Evolutionary conservation across 2,113 vertebrate species (phyloP).

Genomic region (Carassius auratus): DNA sequence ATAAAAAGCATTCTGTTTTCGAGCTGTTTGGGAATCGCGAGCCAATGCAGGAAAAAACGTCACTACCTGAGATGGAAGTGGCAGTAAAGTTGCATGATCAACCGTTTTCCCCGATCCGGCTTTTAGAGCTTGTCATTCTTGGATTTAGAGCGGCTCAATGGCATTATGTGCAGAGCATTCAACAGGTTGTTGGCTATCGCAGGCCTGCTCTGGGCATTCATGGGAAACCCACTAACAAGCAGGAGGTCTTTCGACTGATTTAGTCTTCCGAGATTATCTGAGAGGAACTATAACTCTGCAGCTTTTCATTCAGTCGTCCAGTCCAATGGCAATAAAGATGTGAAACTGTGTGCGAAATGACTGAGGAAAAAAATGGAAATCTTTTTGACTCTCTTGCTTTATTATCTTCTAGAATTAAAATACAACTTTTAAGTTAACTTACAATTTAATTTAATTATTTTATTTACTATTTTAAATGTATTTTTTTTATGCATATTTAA

Average conservation of each 20-base stretch:
- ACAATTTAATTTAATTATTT: too few relatives aligned
- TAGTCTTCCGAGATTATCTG: background rate
- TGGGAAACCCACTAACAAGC: conserved; percentile 41
- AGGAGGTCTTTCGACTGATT: conserved; percentile 34
- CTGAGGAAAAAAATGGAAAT: background rate
- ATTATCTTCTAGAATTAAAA: too few relatives aligned
- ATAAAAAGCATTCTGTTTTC: conserved; percentile 57
- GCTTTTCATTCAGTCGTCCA: background rate
- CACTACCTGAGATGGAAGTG: conserved; percentile 32
- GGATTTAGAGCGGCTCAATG: conserved; percentile 3
- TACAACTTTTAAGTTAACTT: too few relatives aligned
- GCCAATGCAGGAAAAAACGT: conserved; percentile 13
- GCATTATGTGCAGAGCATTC: conserved; percentile 9
- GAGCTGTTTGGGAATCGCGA: conserved; percentile 33
- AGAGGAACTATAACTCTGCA: conserved; percentile 33
- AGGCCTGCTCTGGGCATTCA: conserved; percentile 24
- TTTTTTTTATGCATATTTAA: background rate
- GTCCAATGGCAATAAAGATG: conserved; percentile 13
- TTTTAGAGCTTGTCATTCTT: conserved; percentile 44
- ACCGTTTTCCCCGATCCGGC: conserved; percentile 20
- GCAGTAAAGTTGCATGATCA: conserved; percentile 9
- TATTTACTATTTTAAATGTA: too few relatives aligned
- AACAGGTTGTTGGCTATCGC: conserved; percentile 6
- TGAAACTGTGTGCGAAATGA: conserved; percentile 10
- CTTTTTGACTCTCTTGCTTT: background rate